Percentiles rank a stretch among this genome's conserved stretches.
Evolutionary conservation across 2,797 vertebrate species (phyloP).

Genomic region (Hypotaenidia philippensis): DNA sequence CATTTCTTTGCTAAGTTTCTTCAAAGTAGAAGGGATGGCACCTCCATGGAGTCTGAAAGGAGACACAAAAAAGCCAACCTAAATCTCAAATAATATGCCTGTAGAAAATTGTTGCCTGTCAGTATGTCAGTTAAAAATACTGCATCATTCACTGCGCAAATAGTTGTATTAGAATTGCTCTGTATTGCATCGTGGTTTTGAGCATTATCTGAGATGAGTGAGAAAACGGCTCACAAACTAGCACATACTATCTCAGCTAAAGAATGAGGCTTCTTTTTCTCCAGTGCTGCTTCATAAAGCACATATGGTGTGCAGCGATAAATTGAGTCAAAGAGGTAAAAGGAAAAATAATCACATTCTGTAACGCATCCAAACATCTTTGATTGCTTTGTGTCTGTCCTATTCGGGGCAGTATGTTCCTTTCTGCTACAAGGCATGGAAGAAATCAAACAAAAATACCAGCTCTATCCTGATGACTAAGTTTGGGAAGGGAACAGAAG

Average conservation of each 20-base stretch:
- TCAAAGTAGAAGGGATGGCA: constrained; percentile 2
- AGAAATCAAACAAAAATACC: constrained; percentile 36
- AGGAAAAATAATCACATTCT: not conserved
- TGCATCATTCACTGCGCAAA: not conserved
- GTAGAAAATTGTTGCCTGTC: not conserved
- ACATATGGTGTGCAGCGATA: not conserved
- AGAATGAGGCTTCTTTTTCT: not conserved
- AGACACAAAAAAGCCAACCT: not conserved
- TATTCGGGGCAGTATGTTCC: not conserved
- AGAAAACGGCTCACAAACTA: not conserved
- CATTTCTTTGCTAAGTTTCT: not conserved
- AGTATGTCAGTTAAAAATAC: not conserved
- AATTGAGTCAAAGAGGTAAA: constrained; percentile 7
- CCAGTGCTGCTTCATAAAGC: not conserved
- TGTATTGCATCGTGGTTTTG: not conserved
- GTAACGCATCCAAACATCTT: not conserved
- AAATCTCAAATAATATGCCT: not conserved
- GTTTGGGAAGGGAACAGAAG: not conserved
- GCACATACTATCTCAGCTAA: not conserved
- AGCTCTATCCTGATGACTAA: not conserved
- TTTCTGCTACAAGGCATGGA: constrained; percentile 1
- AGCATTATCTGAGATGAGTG: not conserved
- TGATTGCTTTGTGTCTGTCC: constrained; percentile 39
- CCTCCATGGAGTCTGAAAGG: not conserved
- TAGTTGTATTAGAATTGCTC: not conserved